Conservation (phyloP, 2,797 vertebrate genomes). For the Melanotaenia parkinsoni region DNA sequence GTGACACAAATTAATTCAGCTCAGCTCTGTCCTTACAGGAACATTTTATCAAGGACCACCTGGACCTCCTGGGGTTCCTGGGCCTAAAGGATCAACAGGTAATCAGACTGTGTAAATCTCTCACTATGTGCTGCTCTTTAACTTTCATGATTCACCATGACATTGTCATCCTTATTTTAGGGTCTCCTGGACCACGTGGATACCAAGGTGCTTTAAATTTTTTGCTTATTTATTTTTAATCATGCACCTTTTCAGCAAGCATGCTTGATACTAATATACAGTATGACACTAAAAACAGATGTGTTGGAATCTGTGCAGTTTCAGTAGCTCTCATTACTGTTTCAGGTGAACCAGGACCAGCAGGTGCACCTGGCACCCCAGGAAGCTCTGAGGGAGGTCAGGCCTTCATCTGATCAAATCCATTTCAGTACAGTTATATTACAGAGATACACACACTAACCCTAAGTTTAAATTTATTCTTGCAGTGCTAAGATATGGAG, state of each 20-base stretch:
- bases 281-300: background rate
- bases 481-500: slow-evolving; percentile 63
- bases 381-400: slow-evolving; percentile 72
- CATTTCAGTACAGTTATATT: background rate
- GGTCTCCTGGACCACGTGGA: slow-evolving; percentile 81
- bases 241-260: background rate
- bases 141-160: background rate
- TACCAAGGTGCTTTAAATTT: slow-evolving; percentile 74
- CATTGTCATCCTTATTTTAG: slow-evolving; percentile 53
- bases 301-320: background rate
- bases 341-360: slow-evolving; percentile 86
- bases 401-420: background rate
- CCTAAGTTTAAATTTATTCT: background rate
- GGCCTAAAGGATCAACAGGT: slow-evolving; percentile 90
- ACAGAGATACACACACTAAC: background rate
- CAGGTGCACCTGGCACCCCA: slow-evolving; percentile 76
- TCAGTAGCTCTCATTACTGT: slow-evolving; percentile 28
- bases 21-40: slow-evolving; percentile 75
- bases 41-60: slow-evolving; percentile 80
- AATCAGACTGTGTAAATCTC: slow-evolving; percentile 20
- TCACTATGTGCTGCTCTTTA: background rate
- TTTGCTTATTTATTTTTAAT: background rate
- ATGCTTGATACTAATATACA: background rate
- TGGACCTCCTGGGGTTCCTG: slow-evolving; percentile 83
- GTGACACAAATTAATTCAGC: slow-evolving; percentile 8